Base-by-base conservation (phyloP, 2,888 invertebrate species). In the Metellina segmentata region DNA sequence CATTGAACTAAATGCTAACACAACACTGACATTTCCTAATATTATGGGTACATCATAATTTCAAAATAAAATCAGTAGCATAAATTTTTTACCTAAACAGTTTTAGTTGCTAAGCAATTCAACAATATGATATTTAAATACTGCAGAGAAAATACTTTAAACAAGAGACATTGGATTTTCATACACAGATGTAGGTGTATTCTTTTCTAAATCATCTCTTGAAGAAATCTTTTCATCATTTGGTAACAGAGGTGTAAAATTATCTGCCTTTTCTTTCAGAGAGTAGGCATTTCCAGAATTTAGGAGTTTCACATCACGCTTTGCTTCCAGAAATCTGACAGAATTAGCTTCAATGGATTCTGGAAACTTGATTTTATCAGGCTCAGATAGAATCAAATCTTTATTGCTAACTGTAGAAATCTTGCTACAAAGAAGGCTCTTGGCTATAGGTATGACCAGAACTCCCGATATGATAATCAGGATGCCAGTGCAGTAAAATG, bases 401-500 rank as follows among this genome's bases (percentile, higher is more conserved):
- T 85, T 75, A n/a, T 20, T 75, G n/a, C 52, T 82, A 61, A 34
- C 53, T 16, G 72, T 11, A 1, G 75, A 20, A 8, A 52, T 61
- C 61, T 72, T 89, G 6, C 79, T n/a, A 53, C 89, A 92, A 6
- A 79, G 9, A 9, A 89, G 20, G 51, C 72, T 92, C 34, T 87
- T 93, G 19, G 93, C 86, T 13, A 93, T 90, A 7, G 94, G 94
- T 34, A 96, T 93, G 93, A 97, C 95, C 79, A 97, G 95, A 0
- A 96, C 94, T 0, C 98, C 98, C 0, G 97, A 97, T 13, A 97
- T 86, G 0, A 96, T 96, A 93, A 98, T 97, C 95, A 97, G 97
- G 49, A 97, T 95, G 0, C 98, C 98, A 69, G 97, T 97, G 86
- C 97, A 94, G 95, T 97, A 97, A 95, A 98, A 98, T 0, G 97